Conservation (phyloP, 1,140 invertebrate species). For the Pentalonia nigronervosa region DNA sequence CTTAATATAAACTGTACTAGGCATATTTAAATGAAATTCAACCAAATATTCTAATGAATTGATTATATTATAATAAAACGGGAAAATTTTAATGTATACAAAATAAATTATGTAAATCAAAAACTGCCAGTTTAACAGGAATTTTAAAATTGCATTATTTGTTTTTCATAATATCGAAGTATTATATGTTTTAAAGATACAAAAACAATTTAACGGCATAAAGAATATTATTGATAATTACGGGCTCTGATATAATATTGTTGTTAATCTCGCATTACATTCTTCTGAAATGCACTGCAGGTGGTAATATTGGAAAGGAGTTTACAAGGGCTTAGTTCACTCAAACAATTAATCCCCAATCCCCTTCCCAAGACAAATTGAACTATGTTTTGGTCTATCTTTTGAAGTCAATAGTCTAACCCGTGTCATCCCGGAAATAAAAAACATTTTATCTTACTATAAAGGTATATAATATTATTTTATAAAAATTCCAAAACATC, state of each 20-base stretch:
- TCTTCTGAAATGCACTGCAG: neutral
- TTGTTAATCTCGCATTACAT: neutral
- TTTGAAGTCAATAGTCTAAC: too few species aligned
- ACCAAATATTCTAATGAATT: neutral
- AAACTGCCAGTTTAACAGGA: neutral
- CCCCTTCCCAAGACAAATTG: too few species aligned
- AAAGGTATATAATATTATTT: too few species aligned
- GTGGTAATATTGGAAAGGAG: neutral
- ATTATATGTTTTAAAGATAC: neutral
- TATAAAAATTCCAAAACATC: too few species aligned
- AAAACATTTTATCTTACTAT: too few species aligned
- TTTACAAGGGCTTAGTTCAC: neutral
- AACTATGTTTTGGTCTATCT: too few species aligned
- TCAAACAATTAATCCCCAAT: too few species aligned
- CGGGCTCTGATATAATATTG: neutral
- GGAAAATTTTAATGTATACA: neutral
- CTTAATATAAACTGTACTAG: neutral
- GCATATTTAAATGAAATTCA: neutral
- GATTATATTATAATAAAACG: neutral
- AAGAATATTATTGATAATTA: neutral
- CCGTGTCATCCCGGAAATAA: too few species aligned
- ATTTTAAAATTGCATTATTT: neutral
- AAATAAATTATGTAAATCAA: constrained; percentile 13
- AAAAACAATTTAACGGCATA: neutral
- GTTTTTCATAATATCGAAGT: neutral